Base-by-base conservation (phyloP, 2,113 vertebrate species). In the Pollimyrus isidori region DNA sequence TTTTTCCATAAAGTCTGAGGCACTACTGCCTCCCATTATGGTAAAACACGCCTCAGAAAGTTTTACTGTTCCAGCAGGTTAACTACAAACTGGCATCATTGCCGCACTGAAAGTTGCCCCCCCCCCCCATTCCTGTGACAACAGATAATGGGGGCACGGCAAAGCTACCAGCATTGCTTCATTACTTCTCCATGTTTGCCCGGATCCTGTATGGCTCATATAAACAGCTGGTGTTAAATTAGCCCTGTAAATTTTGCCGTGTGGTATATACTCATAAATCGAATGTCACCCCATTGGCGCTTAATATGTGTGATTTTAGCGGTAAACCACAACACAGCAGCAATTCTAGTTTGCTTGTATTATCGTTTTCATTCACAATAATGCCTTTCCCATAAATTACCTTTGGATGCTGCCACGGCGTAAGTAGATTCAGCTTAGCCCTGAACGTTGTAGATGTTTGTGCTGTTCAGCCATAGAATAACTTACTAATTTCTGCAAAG, bases 141-240 rank as follows among this genome's bases (percentile, higher is more conserved):
- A 35, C 65, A 73, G 65, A 73, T 73, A 26, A 73, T 73, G 11
- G 9, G 65, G 30, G 23, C 26, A 73, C 35, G 69, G 69, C 69
- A 39, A 42, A 80, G 15, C 35, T 80, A n/a, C 35, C 35, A 42
- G 30, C 35, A 42, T 42, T 80, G 42, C 30, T 5, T 80, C 73
- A 80, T 35, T 39, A 80, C 73, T 15, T 23, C 35, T n/a, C 62
- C 1, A 10, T 80, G 15, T 42, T 80, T 80, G 73, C 35, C 35
- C 17, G 5, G 15, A 42, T 80, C 15, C 73, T 80, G 73, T 39
- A 80, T 1, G 35, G 35, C 73, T 80, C 73, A 42, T 80, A 42
- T 80, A 80, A 80, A 80, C 73, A 80, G 73, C 73, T 30, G 62
- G n/a, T 30, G 35, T 80, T 80, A 80, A 80, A 80, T 80, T 80